A percentile compares a stretch with the other conserved stretches of the same genome.
These are phyloP conservation scores for Osmerus mordax DNA, from an alignment of 2,113 vertebrate genomes.

Conservation along the genomic window DNA sequence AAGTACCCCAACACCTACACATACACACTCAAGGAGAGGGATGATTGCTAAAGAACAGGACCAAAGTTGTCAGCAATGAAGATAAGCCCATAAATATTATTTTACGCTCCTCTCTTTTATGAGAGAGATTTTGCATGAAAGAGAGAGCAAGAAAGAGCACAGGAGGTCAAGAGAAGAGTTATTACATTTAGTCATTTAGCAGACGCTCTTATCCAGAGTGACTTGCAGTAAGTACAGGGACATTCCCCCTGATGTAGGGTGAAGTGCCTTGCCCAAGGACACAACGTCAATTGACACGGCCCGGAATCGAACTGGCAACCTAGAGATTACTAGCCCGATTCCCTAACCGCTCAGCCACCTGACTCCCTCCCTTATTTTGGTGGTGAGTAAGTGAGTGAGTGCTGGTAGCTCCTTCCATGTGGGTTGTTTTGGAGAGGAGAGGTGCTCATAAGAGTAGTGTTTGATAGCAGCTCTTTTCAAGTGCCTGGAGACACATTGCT, in stretches of 20 bases:
- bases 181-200: no score
- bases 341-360: no score
- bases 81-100: background rate
- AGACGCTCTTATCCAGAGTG: no score
- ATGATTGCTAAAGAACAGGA: background rate
- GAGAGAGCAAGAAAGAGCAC: background rate
- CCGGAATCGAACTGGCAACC: no score
- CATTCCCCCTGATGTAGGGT: no score
- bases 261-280: no score
- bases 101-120: no score
- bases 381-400: background rate
- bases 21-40: constrained; percentile 1
- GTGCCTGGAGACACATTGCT: no score
- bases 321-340: no score
- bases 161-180: background rate
- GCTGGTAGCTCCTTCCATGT: background rate
- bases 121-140: background rate
- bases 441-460: background rate
- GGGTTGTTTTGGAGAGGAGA: background rate
- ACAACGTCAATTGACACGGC: no score
- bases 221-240: no score
- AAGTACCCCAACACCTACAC: background rate
- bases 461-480: background rate
- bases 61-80: background rate
- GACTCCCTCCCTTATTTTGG: background rate